phyloP scores from a whole-genome alignment of 2,113 vertebrate species.

The Ginglymostoma cirratum region DNA sequence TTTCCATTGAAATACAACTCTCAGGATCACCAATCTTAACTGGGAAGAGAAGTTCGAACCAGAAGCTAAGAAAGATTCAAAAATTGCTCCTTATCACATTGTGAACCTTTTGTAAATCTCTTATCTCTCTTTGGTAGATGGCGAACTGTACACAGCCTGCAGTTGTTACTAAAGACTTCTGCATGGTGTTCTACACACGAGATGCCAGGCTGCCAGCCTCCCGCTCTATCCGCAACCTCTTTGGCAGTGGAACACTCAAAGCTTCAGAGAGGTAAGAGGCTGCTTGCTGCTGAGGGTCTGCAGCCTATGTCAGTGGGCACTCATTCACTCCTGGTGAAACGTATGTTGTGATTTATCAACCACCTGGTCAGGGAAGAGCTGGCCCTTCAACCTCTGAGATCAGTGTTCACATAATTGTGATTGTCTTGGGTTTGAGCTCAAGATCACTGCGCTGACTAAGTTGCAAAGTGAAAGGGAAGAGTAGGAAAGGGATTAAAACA shows the following conservation, averaged over 20 bases:
- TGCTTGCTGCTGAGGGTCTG: background rate
- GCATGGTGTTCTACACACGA: constrained; percentile 95
- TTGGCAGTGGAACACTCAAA: constrained; percentile 79
- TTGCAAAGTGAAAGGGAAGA: background rate
- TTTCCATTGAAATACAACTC: background rate
- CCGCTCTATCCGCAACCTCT: constrained; percentile 86
- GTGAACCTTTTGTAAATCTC: background rate
- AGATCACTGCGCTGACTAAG: background rate
- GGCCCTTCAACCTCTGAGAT: too few relatives aligned
- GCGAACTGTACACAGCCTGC: constrained; percentile 89
- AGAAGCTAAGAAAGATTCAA: background rate
- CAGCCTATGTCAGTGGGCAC: background rate
- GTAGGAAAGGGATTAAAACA: background rate
- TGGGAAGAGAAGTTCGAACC: background rate
- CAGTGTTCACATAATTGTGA: background rate
- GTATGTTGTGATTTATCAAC: background rate
- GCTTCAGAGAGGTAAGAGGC: constrained; percentile 75
- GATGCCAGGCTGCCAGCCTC: constrained; percentile 88
- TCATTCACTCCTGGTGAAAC: background rate
- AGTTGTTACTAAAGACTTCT: constrained; percentile 93
- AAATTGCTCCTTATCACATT: background rate
- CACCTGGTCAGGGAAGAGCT: background rate
- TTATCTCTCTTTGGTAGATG: constrained; percentile 61
- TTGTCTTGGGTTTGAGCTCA: background rate
- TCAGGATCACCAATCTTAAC: background rate